phyloP scores from a whole-genome alignment of 1,140 invertebrate species.

The Leptinotarsa lineolata region DNA sequence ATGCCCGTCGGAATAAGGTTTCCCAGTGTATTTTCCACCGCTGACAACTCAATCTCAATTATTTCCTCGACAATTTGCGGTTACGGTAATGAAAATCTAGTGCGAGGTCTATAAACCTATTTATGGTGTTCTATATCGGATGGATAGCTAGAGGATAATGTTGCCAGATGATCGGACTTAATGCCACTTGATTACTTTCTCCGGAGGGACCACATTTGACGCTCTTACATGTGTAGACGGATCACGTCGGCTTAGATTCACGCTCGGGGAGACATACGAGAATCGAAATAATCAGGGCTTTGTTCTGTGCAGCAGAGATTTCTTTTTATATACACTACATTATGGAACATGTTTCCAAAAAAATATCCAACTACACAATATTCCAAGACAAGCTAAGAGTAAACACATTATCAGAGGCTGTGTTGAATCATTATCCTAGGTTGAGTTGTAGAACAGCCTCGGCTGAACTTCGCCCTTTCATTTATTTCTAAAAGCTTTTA shows the following conservation, averaged over 20 bases:
- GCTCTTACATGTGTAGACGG: slow-evolving; percentile 19
- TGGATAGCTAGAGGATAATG: slow-evolving; percentile 16
- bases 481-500: too few relatives aligned
- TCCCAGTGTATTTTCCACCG: too few relatives aligned
- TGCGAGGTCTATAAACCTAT: slow-evolving; percentile 11
- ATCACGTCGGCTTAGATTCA: slow-evolving; percentile 4
- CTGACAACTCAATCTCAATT: neutral
- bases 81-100: neutral
- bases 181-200: slow-evolving; percentile 28
- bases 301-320: neutral
- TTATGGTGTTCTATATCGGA: neutral
- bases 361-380: too few relatives aligned
- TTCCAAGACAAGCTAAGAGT: too few relatives aligned
- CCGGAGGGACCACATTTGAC: slow-evolving; percentile 15
- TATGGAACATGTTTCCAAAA: too few relatives aligned
- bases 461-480: too few relatives aligned
- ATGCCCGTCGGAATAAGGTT: too few relatives aligned
- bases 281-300: neutral
- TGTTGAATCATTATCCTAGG: too few relatives aligned
- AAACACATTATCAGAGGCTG: too few relatives aligned
- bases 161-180: slow-evolving; percentile 24
- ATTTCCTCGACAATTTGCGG: neutral
- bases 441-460: too few relatives aligned
- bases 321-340: neutral
- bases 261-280: neutral